phyloP scores from a whole-genome alignment of 2,797 vertebrate species.

The Botia kubotai region DNA sequence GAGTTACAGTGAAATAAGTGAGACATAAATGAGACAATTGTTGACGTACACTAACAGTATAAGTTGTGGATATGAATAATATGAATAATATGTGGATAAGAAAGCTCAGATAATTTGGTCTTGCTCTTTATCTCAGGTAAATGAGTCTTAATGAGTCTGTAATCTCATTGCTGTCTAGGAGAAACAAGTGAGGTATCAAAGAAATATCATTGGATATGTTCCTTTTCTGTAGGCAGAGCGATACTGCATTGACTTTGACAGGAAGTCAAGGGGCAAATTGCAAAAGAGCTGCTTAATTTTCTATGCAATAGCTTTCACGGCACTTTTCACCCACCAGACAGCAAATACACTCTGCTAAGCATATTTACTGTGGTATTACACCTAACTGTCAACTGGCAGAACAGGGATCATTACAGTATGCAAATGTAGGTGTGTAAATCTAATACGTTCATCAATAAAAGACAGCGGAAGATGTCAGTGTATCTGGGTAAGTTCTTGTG shows the following conservation, averaged over 20 bases:
- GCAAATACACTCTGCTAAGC: conserved; percentile 37
- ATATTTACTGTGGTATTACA: background rate
- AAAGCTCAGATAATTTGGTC: background rate
- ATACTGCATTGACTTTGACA: conserved; percentile 27
- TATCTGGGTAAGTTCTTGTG: conserved; percentile 25
- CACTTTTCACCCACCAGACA: conserved; percentile 19
- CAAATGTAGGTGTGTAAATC: conserved; percentile 48
- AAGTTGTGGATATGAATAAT: background rate
- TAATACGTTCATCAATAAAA: conserved; percentile 17
- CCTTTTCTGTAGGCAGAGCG: conserved; percentile 50
- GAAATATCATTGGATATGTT: conserved; percentile 39
- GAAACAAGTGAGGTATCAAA: conserved; percentile 17
- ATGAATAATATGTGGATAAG: background rate
- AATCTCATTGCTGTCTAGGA: conserved; percentile 21
- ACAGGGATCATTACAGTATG: conserved; percentile 42
- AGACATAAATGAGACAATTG: no score
- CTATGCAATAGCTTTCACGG: background rate
- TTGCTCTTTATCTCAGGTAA: no score
- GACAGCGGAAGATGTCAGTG: conserved; percentile 30
- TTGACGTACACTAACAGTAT: background rate
- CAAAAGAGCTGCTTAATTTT: background rate
- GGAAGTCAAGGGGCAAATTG: conserved; percentile 6
- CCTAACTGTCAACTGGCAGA: background rate
- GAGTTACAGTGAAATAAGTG: background rate
- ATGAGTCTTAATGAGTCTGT: background rate